Evolutionary conservation across 2,113 vertebrate species (phyloP), one percentile per base, ranked within the genome.

Genomic region (Chiloscyllium plagiosum): DNA sequence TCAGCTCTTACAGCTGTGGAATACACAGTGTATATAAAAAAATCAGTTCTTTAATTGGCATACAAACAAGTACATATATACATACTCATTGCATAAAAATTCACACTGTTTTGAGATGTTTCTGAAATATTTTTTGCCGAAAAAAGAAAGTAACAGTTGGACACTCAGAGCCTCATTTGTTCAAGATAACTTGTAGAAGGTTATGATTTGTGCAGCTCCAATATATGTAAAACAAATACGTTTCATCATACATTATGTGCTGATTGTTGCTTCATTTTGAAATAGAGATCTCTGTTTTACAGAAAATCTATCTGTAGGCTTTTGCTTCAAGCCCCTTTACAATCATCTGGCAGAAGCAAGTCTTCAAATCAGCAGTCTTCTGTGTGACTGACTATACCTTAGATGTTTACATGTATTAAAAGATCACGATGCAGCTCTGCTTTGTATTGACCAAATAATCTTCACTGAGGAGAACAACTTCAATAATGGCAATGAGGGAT

Each of bases 1-100:
- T 99, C 99, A 0, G 99, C 99, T 96, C 99, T 98, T 96, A 99
- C 99, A 78, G 99, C 99, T 99, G 97, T 93, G 76, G 95, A 96
- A 72, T 52, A 95, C 69, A 94, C 69, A 95, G 37, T 47, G 50
- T 37, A 93, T 95, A 72, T 37, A 50, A 61, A 61, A 8, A 95
- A 72, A 95, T 95, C 47, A 72, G 37, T 72, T 29, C 26, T 52
- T 37, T 50, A 15, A 52, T 12, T 72, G 94, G 50, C 26, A 42
- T 47, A 70, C 42, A 95, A 72, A 5, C 68, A 76, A 26, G 65
- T 52, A 52, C 85, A 87, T 52, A 42, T 20, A 87, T 87, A 87
- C 52, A 12, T 47, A 47, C 42, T 47, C 7, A 47, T 50, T 87
- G 1, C 61, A 61, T 15, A 90, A 89, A 42, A 90, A 33, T 33